Percentiles rank a stretch among this genome's conserved stretches.
Evolutionary conservation across 1,140 invertebrate genomes (phyloP).

Genomic region (Trichonephila clavipes): DNA sequence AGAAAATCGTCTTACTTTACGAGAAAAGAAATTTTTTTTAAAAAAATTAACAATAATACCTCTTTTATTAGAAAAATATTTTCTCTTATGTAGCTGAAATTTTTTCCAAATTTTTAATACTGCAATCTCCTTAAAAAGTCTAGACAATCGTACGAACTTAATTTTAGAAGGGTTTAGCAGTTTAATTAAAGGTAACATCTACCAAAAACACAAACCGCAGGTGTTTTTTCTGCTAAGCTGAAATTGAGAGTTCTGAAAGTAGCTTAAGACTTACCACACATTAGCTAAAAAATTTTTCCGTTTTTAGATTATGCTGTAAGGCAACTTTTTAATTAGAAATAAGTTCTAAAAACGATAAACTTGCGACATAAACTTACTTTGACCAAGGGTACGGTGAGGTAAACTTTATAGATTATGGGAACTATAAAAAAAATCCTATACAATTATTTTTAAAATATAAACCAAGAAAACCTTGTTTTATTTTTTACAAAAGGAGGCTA

Average conservation of each 20-base stretch:
- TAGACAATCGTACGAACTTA: conserved; percentile 19
- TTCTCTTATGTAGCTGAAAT: conserved; percentile 13
- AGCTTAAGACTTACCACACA: conserved; percentile 29
- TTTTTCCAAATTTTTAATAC: not conserved
- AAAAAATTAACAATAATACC: not conserved
- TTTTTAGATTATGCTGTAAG: conserved; percentile 13
- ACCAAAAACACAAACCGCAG: conserved; percentile 19
- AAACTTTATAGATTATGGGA: not conserved
- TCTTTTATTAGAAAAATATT: not conserved
- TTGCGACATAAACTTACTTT: conserved; percentile 30
- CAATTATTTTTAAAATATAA: too few relatives aligned
- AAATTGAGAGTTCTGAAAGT: not conserved
- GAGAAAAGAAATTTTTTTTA: not conserved
- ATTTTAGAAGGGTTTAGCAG: conserved; percentile 30
- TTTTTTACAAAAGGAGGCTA: too few relatives aligned
- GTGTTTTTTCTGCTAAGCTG: not conserved
- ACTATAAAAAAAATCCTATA: not conserved
- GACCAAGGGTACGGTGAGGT: not conserved
- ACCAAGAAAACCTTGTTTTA: too few relatives aligned
- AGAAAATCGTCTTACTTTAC: not conserved
- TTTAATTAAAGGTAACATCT: conserved; percentile 29
- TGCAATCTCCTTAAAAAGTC: conserved; percentile 25
- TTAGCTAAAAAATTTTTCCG: conserved; percentile 2
- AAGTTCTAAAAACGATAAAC: not conserved
- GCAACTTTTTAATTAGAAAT: conserved; percentile 32